Conservation (phyloP, 35 echinoderm and acorn worm species). For the Ophioderma brevispina region DNA sequence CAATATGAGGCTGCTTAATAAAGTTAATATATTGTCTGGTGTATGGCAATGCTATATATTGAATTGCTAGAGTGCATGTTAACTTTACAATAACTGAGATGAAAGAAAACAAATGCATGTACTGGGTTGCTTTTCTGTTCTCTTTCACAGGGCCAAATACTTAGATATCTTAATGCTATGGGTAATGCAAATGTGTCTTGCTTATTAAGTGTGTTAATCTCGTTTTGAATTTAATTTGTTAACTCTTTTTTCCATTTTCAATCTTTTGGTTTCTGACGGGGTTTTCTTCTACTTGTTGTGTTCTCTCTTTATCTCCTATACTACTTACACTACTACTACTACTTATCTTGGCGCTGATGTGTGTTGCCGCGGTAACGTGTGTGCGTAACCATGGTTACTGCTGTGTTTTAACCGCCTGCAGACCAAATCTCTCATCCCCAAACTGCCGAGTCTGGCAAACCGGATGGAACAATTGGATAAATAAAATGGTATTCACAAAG, state of each 20-base stretch:
- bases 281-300: slow-evolving; percentile 37
- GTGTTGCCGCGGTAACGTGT: slow-evolving; percentile 7
- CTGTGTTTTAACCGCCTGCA: slow-evolving; percentile 16
- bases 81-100: neutral
- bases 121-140: neutral
- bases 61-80: neutral
- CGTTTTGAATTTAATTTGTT: slow-evolving; percentile 5
- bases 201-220: neutral
- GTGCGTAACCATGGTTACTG: slow-evolving; percentile 1
- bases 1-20: too few species aligned
- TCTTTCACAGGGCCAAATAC: neutral
- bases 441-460: slow-evolving; percentile 95
- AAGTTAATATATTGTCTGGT: too few species aligned
- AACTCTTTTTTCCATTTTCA: neutral
- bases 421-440: slow-evolving; percentile 98
- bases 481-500: slow-evolving; percentile 32
- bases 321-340: slow-evolving; percentile 13
- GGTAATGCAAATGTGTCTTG: neutral
- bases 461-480: slow-evolving; percentile 89
- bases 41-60: neutral
- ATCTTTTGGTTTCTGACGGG: neutral
- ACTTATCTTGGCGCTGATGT: slow-evolving; percentile 12
- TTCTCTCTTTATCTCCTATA: slow-evolving; percentile 42
- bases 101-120: neutral
- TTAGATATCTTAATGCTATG: neutral